Conservation (phyloP, 2,113 vertebrate genomes). For the Hoplias malabaricus region DNA sequence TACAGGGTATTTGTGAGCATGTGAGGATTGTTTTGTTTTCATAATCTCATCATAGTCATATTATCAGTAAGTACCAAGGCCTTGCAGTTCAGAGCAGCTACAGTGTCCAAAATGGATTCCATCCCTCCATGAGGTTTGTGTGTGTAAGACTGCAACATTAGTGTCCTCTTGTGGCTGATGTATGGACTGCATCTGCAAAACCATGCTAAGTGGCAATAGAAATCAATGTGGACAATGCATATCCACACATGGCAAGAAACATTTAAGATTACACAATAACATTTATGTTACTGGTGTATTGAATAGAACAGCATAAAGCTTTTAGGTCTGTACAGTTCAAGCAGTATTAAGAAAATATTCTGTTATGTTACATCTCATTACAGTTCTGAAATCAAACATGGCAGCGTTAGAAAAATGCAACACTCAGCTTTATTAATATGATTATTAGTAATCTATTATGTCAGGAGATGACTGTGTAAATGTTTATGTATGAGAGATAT, state of each 20-base stretch:
- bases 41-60: neutral
- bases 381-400: neutral
- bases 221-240: slow-evolving; percentile 6
- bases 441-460: slow-evolving; percentile 20
- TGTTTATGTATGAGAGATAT: neutral
- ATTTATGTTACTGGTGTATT: neutral
- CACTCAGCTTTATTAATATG: neutral
- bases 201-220: neutral
- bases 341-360: neutral
- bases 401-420: neutral
- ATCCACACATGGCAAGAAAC: neutral
- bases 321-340: neutral
- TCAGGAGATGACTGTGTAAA: neutral
- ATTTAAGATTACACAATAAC: neutral
- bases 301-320: neutral
- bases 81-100: slow-evolving; percentile 17
- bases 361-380: neutral
- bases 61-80: neutral
- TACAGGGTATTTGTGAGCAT: slow-evolving; percentile 50
- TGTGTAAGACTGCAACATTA: neutral
- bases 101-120: slow-evolving; percentile 16
- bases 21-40: slow-evolving; percentile 5
- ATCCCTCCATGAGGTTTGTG: neutral
- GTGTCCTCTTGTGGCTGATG: slow-evolving; percentile 28
- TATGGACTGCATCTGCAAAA: slow-evolving; percentile 17